These are phyloP conservation scores for Eupithecia abbreviata DNA, from an alignment of 2,888 invertebrate genomes.

Conservation along the genomic window DNA sequence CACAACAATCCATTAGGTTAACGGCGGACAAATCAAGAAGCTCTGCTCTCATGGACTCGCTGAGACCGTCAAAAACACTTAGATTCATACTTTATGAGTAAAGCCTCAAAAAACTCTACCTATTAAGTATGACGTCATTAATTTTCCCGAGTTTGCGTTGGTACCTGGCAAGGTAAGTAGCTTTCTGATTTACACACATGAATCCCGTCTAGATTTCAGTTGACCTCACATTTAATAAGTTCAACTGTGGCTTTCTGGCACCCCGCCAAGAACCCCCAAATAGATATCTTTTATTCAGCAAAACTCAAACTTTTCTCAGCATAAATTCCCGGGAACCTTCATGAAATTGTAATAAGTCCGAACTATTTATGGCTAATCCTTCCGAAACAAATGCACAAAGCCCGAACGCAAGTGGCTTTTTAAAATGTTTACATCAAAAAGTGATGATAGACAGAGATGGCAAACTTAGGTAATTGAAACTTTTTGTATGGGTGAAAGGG, in stretches of 20 bases:
- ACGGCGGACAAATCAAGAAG: too few relatives aligned
- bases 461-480: constrained; percentile 49
- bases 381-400: constrained; percentile 76
- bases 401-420: constrained; percentile 66
- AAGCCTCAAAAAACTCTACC: background rate
- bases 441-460: constrained; percentile 56
- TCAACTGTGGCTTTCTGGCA: constrained; percentile 68
- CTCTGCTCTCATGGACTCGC: too few relatives aligned
- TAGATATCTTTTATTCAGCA: constrained; percentile 82
- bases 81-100: background rate
- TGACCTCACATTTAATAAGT: constrained; percentile 59
- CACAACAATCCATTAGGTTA: too few relatives aligned
- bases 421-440: constrained; percentile 64
- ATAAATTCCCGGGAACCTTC: constrained; percentile 78
- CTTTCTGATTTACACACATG: constrained; percentile 23
- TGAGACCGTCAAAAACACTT: background rate
- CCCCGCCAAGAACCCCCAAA: constrained; percentile 73
- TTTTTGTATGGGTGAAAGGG: constrained; percentile 46
- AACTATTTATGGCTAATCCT: constrained; percentile 83
- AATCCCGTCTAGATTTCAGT: constrained; percentile 43
- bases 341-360: constrained; percentile 81
- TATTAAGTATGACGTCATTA: background rate
- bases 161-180: constrained; percentile 7
- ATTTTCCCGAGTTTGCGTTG: background rate
- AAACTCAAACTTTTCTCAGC: constrained; percentile 79